Evolutionary conservation across 2,797 vertebrate species (phyloP), one percentile per base, ranked within the genome.

Genomic region (Sebastes variabilis): DNA sequence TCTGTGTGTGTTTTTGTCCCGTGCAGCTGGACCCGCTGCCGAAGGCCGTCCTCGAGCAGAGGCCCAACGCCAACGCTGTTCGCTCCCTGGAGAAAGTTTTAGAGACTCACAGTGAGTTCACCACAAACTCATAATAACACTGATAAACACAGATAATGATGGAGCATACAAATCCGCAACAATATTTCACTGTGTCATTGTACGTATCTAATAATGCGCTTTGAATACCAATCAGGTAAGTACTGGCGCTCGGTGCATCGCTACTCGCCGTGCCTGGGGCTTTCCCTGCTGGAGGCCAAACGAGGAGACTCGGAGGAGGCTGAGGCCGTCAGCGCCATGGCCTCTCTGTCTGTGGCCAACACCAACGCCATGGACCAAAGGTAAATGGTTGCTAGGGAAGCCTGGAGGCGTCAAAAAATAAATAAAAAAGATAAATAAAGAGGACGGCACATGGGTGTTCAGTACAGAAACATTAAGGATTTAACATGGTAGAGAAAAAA

Each of bases 251-350:
- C 96, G 24, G 95, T 98, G 68, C 97, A 97, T 62, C 96, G 95
- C 42, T 91, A 86, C 0, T 85, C 96, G 2, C 95, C 97, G 10
- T 96, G 95, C 0, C 93, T 96, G 49, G 96, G 95, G 0, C 96
- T 96, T 8, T 98, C 98, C 14, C 94, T 99, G 90, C 89, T 97
- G 24, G 98, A 99, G 88, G 97, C 97, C 20, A 98, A 98, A 87
- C 96, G 96, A 71, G 96, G 97, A 0, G 98, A 99, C 93, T 99
- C 96, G 0, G 98, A 99, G 82, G 98, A 99, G 89, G 97, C 97
- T 0, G 98, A 99, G 91, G 97, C 98, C 0, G 97, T 99, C 86
- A 99, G 95, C 0, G 98, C 98, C 81, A 99, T 99, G 98, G 98
- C 98, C n/a, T 99, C 97, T 0, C 94, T 99, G 80, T 99, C 98